Base-by-base conservation (phyloP, 2,113 vertebrate genomes). In the Epinephelus cyanopodus region DNA sequence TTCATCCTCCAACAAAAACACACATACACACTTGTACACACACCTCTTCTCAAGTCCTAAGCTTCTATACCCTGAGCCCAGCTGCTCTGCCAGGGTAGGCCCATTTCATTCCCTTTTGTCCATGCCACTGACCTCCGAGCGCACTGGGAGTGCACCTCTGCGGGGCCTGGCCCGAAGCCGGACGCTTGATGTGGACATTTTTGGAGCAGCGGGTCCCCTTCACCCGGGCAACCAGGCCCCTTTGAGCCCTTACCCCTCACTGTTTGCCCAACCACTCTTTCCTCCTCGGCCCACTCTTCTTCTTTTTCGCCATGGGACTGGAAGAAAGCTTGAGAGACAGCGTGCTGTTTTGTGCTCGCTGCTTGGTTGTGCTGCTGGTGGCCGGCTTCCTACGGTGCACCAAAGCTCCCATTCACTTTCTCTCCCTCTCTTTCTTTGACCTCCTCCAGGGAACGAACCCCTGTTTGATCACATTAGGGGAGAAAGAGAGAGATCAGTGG, bases 141-240 rank as follows among this genome's bases (percentile, higher is more conserved):
- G 8, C 76, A 74, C 81, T 84, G 72, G 86, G 87, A 90, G 80
- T 63, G 77, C 93, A 93, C 94, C 93, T 94, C 93, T 75, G 84
- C 77, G 88, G 92, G 94, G 88, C 90, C 94, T 92, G 95, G 96
- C 94, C 83, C 64, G 85, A 61, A 94, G 96, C 95, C 72, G 88
- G 94, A 90, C 89, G 93, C 96, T 97, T 96, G 96, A 96, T 96
- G 96, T 94, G 93, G 95, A 96, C 96, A 96, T 98, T 96, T 95
- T 96, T 97, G 89, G 54, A 77, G 93, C 95, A 92, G 90, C 85
- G 93, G 90, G 89, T 93, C 92, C 95, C 93, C 93, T 93, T 96
- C 96, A 96, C 97, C 97, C 89, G 93, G 96, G 97, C 95, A 98
- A 97, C 97, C 93, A 71, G 92, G 92, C 92, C 96, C 63, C 83